Evolutionary conservation across 2,797 vertebrate species (phyloP).

Genomic region (Phrynocephalus forsythii): DNA sequence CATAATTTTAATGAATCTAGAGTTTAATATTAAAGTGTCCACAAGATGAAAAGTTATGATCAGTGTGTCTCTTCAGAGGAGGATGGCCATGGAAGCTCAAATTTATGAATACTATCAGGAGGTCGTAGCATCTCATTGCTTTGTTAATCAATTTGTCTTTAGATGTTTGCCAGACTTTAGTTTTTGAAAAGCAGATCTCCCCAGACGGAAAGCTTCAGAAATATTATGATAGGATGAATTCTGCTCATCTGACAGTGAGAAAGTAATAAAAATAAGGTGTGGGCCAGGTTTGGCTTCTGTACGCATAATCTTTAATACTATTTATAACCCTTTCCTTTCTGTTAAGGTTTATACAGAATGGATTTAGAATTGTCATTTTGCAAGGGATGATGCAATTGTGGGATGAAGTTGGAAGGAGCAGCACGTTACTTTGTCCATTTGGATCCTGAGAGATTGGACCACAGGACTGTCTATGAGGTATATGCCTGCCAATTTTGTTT

Average conservation of each 20-base stretch:
- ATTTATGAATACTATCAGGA: constrained; percentile 44
- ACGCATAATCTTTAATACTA: neutral
- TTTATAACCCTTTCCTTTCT: neutral
- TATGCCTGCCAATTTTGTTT: too few species aligned
- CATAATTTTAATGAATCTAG: constrained; percentile 42
- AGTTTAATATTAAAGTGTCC: constrained; percentile 38
- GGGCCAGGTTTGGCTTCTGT: neutral
- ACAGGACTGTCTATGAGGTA: too few species aligned
- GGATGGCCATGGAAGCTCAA: constrained; percentile 36
- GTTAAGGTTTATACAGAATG: too few species aligned
- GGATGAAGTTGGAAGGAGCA: too few species aligned
- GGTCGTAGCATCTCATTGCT: constrained; percentile 6
- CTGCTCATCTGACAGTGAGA: neutral
- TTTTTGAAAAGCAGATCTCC: constrained; percentile 9
- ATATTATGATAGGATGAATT: neutral
- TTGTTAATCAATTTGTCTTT: constrained; percentile 45
- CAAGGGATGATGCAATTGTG: too few species aligned
- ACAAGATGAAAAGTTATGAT: constrained; percentile 43
- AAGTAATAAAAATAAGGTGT: neutral
- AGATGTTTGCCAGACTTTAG: constrained; percentile 39
- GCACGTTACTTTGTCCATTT: too few species aligned
- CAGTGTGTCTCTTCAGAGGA: constrained; percentile 28
- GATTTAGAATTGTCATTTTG: too few species aligned
- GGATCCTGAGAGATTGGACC: too few species aligned
- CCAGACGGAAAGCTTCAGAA: neutral